Conservation (phyloP, 2,797 vertebrate genomes). For the Sparus aurata region DNA sequence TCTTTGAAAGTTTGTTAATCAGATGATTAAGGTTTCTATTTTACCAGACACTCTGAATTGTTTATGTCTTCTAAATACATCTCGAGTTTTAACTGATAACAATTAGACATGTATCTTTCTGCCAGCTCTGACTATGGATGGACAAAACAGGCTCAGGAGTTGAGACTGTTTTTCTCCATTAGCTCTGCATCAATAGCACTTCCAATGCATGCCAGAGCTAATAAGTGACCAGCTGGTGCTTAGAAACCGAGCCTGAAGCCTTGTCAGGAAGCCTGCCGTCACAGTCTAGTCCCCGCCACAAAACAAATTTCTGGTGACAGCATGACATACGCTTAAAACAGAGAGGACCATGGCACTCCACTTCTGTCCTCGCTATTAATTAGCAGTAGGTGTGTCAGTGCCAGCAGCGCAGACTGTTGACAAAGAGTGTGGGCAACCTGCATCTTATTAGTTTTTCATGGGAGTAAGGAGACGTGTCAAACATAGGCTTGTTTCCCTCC, state of each 20-base stretch:
- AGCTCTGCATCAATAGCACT: slow-evolving; percentile 62
- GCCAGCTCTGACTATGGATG: slow-evolving; percentile 25
- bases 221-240: slow-evolving; percentile 75
- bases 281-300: slow-evolving; percentile 39
- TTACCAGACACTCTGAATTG: slow-evolving; percentile 13
- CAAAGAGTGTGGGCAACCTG: slow-evolving; percentile 34
- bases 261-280: slow-evolving; percentile 60
- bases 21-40: slow-evolving; percentile 3
- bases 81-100: slow-evolving; percentile 14
- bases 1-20: slow-evolving; percentile 5
- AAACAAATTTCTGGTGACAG: slow-evolving; percentile 71
- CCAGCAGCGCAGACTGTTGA: slow-evolving; percentile 32
- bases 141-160: slow-evolving; percentile 39
- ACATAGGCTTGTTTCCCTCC: not conserved
- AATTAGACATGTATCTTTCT: slow-evolving; percentile 17
- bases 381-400: slow-evolving; percentile 46
- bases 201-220: slow-evolving; percentile 67
- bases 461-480: slow-evolving; percentile 27
- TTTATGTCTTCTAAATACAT: slow-evolving; percentile 17
- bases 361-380: slow-evolving; percentile 64
- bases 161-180: slow-evolving; percentile 67
- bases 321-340: slow-evolving; percentile 61
- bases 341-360: slow-evolving; percentile 33
- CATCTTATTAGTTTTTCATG: slow-evolving; percentile 38
- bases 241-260: slow-evolving; percentile 57